phyloP scores from a whole-genome alignment of 2,113 vertebrate genomes.

The Periophthalmodon schlosseri region DNA sequence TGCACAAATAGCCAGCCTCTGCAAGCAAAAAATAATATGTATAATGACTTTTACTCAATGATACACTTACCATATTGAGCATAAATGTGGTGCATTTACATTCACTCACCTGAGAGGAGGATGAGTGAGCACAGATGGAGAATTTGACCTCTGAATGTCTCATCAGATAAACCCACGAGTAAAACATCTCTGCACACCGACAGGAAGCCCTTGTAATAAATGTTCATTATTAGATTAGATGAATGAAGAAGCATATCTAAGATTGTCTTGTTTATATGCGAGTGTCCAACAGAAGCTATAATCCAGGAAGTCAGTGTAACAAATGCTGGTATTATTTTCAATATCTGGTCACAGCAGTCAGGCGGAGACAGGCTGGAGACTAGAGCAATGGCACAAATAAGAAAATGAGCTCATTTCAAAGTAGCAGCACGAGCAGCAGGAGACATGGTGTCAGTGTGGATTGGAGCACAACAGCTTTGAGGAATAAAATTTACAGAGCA shows the following conservation, averaged over 20 bases:
- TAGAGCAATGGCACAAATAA: conserved; percentile 30
- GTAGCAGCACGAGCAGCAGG: background rate
- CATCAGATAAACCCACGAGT: conserved; percentile 83
- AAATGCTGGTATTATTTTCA: conserved; percentile 20
- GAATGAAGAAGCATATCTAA: background rate
- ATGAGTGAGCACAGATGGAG: conserved; percentile 79
- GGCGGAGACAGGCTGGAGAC: conserved; percentile 29
- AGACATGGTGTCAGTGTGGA: conserved; percentile 27
- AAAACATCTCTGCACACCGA: conserved; percentile 82
- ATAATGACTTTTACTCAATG: background rate
- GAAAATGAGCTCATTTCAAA: conserved; percentile 28
- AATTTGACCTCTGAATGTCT: conserved; percentile 76
- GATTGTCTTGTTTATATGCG: background rate
- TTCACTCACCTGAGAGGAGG: conserved; percentile 80
- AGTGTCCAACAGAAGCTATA: background rate
- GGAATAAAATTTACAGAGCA: conserved; percentile 47
- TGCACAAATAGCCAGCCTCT: conserved; percentile 82
- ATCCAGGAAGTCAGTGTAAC: background rate
- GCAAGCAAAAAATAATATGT: conserved; percentile 23
- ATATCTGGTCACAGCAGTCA: conserved; percentile 21
- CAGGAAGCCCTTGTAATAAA: conserved; percentile 80
- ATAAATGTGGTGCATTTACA: background rate
- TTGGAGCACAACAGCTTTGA: conserved; percentile 32
- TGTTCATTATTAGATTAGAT: background rate
- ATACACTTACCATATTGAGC: background rate